Evolutionary conservation across 2,888 invertebrate species (phyloP).

Genomic region (Hanleya hanleyi): DNA sequence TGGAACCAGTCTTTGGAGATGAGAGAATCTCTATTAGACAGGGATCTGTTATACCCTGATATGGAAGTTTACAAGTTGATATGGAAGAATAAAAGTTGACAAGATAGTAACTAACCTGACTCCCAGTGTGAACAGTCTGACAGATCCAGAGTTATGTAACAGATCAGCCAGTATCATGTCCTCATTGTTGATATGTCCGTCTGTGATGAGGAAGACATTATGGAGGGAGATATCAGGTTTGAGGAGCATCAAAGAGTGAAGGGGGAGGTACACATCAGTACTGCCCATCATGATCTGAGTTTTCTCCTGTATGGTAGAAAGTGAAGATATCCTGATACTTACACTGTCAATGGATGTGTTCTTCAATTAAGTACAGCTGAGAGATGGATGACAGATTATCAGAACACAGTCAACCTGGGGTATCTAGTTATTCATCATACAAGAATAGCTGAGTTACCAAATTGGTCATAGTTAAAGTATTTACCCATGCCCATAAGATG

Average conservation of each 20-base stretch:
- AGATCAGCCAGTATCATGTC: slow-evolving; percentile 49
- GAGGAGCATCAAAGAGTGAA: slow-evolving; percentile 60
- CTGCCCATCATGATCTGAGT: slow-evolving; percentile 54
- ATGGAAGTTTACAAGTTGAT: too few species aligned
- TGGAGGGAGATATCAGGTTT: slow-evolving; percentile 41
- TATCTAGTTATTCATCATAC: too few species aligned
- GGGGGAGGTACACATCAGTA: slow-evolving; percentile 62
- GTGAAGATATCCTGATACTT: not conserved
- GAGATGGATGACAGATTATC: not conserved
- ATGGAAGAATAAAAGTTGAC: too few species aligned
- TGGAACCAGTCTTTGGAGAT: too few species aligned
- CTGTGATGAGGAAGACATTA: slow-evolving; percentile 68
- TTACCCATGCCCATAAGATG: too few species aligned
- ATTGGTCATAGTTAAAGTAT: too few species aligned
- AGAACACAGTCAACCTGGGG: too few species aligned
- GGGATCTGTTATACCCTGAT: too few species aligned
- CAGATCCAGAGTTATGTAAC: slow-evolving; percentile 45
- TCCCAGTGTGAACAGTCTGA: slow-evolving; percentile 65
- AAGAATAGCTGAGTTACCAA: too few species aligned
- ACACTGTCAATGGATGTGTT: too few species aligned
- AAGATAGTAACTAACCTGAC: slow-evolving; percentile 64
- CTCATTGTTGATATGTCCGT: slow-evolving; percentile 67
- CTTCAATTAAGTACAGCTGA: too few species aligned
- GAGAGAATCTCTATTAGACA: too few species aligned
- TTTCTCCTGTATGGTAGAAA: not conserved